phyloP scores from a whole-genome alignment of 2,797 vertebrate species.

The Calcarius lapponicus region DNA sequence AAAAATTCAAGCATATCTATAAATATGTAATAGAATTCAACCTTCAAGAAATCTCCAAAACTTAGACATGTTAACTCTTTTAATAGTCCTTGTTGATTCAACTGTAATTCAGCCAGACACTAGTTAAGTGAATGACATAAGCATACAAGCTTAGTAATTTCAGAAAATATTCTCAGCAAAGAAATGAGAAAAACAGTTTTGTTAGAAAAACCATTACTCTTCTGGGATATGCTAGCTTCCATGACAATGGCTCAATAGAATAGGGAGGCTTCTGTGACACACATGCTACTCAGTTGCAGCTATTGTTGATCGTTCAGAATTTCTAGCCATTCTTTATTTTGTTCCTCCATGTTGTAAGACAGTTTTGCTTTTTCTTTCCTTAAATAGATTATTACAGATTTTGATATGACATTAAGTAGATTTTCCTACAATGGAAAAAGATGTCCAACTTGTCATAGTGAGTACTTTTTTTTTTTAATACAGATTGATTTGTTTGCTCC shows the following conservation, averaged over 20 bases:
- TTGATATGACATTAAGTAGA: conserved; percentile 98
- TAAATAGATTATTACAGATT: conserved; percentile 96
- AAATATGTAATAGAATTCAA: background rate
- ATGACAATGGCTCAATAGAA: background rate
- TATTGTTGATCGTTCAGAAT: background rate
- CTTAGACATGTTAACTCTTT: background rate
- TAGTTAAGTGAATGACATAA: background rate
- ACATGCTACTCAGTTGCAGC: background rate
- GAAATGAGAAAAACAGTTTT: background rate
- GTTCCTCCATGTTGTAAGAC: conserved; percentile 19
- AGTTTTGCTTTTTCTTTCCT: conserved; percentile 59
- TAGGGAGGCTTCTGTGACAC: background rate
- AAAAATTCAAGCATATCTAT: background rate
- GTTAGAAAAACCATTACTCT: background rate
- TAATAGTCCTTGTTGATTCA: background rate
- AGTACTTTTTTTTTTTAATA: conserved; percentile 73
- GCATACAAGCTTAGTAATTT: background rate
- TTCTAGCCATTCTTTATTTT: conserved; percentile 51
- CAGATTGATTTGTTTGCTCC: conserved; percentile 7
- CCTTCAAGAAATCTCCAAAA: background rate
- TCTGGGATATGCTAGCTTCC: background rate
- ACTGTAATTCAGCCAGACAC: background rate
- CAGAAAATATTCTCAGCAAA: background rate
- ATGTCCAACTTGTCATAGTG: conserved; percentile 95
- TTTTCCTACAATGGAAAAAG: conserved; percentile 91